phyloP scores from a whole-genome alignment of 2,888 invertebrate species.

The Dermolepida albohirtum region DNA sequence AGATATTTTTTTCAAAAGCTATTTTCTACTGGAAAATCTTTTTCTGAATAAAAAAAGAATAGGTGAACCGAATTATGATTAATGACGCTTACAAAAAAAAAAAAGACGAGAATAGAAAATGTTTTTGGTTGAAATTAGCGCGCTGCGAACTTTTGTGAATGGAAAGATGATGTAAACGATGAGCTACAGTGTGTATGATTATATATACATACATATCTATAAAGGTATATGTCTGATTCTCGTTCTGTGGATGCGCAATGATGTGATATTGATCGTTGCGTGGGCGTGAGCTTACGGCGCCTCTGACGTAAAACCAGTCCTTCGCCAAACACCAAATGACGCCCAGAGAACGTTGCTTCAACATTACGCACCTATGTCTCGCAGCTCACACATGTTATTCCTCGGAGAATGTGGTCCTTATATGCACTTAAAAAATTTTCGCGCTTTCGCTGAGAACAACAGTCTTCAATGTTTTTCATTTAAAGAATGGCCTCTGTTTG shows the following conservation, averaged over 20 bases:
- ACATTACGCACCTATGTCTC: too few species aligned
- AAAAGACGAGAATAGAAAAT: constrained; percentile 1
- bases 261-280: constrained; percentile 53
- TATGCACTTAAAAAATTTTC: too few species aligned
- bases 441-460: too few species aligned
- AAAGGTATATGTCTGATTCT: constrained; percentile 20
- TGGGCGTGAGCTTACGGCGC: constrained; percentile 60
- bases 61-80: constrained; percentile 8
- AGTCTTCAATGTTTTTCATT: too few species aligned
- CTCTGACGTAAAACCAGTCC: constrained; percentile 60
- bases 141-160: constrained; percentile 37
- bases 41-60: too few species aligned
- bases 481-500: too few species aligned
- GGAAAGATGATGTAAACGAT: constrained; percentile 53
- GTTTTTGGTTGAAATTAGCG: constrained; percentile 20
- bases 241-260: constrained; percentile 57
- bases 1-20: too few species aligned
- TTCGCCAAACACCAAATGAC: constrained; percentile 48
- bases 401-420: too few species aligned
- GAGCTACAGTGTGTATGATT: constrained; percentile 39
- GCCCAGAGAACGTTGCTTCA: too few species aligned
- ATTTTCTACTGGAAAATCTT: too few species aligned
- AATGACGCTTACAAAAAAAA: background rate
- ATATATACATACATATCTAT: background rate
- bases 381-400: too few species aligned